phyloP scores from a whole-genome alignment of 2,797 vertebrate species.

The Miichthys miiuy region DNA sequence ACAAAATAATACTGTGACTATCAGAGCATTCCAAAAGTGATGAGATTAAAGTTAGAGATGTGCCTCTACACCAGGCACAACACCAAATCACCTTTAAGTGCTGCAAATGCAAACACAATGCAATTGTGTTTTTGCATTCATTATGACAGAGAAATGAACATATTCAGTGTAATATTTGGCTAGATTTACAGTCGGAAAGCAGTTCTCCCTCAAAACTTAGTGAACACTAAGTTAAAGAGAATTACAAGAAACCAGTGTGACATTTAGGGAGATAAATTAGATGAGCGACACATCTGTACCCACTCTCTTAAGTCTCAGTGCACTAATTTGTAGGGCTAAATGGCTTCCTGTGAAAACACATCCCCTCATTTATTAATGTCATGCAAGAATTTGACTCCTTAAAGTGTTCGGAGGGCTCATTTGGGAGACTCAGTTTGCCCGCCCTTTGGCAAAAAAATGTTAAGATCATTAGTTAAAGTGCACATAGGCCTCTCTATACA shows the following conservation, averaged over 20 bases:
- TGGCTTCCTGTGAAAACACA: conserved; percentile 65
- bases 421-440: conserved; percentile 13
- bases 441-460: conserved; percentile 11
- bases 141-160: not conserved
- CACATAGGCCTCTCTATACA: not conserved
- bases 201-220: conserved; percentile 7
- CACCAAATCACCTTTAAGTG: not conserved
- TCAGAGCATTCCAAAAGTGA: not conserved
- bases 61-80: not conserved
- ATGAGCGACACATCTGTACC: conserved; percentile 34
- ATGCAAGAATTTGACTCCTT: conserved; percentile 51
- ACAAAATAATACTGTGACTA: not conserved
- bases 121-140: not conserved
- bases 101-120: not conserved
- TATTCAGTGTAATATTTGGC: conserved; percentile 22
- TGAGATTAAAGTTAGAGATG: not conserved
- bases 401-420: conserved; percentile 28
- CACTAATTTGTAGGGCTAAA: conserved; percentile 53
- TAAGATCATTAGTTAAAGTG: conserved; percentile 25
- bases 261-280: conserved; percentile 63
- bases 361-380: conserved; percentile 59
- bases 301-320: conserved; percentile 42
- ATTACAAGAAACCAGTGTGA: conserved; percentile 48
- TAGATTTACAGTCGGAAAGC: not conserved
- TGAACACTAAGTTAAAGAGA: conserved; percentile 32